Percentiles rank a stretch among this genome's conserved stretches.
phyloP scores from a whole-genome alignment of 2,113 vertebrate species.

The Antechinus flavipes region DNA sequence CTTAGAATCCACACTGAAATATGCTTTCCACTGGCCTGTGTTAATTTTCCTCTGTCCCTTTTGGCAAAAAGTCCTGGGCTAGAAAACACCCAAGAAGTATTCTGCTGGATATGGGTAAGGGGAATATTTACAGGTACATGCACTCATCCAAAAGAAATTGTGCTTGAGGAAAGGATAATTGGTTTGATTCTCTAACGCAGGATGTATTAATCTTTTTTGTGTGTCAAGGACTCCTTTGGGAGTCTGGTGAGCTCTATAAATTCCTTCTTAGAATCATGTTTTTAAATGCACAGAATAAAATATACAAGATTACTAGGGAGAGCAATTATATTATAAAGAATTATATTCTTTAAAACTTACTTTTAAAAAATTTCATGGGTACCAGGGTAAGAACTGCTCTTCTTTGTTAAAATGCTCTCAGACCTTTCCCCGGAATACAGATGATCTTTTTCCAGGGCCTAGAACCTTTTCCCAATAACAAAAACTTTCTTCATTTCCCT shows the following conservation, averaged over 20 bases:
- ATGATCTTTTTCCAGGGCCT: not conserved
- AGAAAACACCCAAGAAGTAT: not conserved
- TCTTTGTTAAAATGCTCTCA: not conserved
- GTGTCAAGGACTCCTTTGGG: not conserved
- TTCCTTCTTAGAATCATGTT: not conserved
- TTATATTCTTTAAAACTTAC: not conserved
- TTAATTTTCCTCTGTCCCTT: not conserved
- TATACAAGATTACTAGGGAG: not conserved
- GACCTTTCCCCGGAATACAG: not conserved
- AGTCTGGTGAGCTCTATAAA: not conserved
- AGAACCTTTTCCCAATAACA: not conserved
- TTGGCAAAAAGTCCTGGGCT: not conserved
- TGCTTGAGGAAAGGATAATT: not conserved
- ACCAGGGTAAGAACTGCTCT: not conserved
- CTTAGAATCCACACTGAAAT: not conserved
- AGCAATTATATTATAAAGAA: not conserved
- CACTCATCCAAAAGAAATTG: not conserved
- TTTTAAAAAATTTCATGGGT: not conserved
- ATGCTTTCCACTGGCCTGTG: not conserved
- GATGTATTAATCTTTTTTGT: not conserved
- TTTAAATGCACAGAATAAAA: not conserved
- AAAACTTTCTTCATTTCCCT: not conserved
- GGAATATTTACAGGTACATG: not conserved
- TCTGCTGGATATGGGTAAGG: not conserved
- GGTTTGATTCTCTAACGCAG: not conserved